phyloP scores from a whole-genome alignment of 2,888 invertebrate genomes.

The Drosophila multiciliata region DNA sequence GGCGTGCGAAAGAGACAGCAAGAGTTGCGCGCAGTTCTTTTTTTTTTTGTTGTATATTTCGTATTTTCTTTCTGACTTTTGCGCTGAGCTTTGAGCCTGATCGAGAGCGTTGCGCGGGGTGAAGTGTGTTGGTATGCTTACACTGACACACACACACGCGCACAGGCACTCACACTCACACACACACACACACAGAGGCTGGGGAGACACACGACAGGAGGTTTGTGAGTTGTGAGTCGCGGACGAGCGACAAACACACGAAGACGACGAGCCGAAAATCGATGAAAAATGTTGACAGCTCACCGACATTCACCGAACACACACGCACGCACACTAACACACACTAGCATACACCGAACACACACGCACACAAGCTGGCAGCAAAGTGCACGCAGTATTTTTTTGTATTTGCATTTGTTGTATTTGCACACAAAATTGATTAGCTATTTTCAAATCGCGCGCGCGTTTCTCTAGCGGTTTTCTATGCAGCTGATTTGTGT shows the following conservation, averaged over 20 bases:
- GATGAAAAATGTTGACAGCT: conserved; percentile 66
- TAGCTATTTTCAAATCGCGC: conserved; percentile 35
- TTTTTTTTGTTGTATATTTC: not conserved
- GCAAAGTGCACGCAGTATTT: conserved; percentile 30
- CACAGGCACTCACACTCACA: conserved; percentile 30
- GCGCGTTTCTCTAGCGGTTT: conserved; percentile 41
- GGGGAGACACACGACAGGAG: conserved; percentile 51
- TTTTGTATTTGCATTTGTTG: conserved; percentile 19
- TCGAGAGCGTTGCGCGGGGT: conserved; percentile 19
- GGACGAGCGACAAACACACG: conserved; percentile 38
- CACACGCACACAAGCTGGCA: conserved; percentile 25
- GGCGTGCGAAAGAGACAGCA: conserved; percentile 59
- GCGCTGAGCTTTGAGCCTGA: conserved; percentile 30
- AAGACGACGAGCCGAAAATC: conserved; percentile 61
- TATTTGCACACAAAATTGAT: conserved; percentile 22
- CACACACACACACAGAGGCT: conserved; percentile 11
- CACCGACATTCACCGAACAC: conserved; percentile 25
- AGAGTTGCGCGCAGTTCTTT: conserved; percentile 6
- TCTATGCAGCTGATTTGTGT: conserved; percentile 2
- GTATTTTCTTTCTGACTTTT: not conserved
- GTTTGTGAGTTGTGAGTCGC: conserved; percentile 19
- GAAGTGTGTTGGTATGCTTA: conserved; percentile 46
- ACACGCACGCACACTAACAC: conserved; percentile 8
- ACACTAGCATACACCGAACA: conserved; percentile 5
- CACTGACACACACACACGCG: conserved; percentile 53